phyloP scores from a whole-genome alignment of 2,797 vertebrate genomes.

The Muscicapa comitata region DNA sequence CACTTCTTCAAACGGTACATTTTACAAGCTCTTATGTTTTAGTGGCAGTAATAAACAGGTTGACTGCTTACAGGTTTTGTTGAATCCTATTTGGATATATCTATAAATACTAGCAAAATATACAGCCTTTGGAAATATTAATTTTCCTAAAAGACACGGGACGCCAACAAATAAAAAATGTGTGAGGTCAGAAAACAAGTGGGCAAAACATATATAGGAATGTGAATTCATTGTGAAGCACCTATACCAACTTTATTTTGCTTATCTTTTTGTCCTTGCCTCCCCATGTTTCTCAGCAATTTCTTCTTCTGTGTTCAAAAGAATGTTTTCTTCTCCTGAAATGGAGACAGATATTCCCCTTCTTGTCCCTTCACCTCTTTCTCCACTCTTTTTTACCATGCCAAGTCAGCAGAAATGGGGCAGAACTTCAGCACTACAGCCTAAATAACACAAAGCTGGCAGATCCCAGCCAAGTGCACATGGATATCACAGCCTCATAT shows the following conservation, averaged over 20 bases:
- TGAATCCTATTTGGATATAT: not conserved
- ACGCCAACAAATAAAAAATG: not conserved
- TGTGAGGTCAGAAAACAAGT: slow-evolving; percentile 21
- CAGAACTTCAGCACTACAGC: not conserved
- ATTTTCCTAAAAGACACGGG: not conserved
- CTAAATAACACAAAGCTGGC: not conserved
- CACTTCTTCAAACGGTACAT: not conserved
- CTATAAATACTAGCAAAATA: not conserved
- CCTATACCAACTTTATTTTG: not conserved
- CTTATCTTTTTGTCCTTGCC: not conserved
- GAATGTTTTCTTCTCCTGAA: not conserved
- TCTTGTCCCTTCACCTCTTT: not conserved
- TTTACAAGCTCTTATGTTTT: not conserved
- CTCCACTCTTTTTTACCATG: not conserved
- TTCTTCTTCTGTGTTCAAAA: not conserved
- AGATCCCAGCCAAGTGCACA: not conserved
- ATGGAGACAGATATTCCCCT: not conserved
- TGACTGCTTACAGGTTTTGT: not conserved
- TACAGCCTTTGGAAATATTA: not conserved
- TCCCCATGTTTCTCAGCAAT: not conserved
- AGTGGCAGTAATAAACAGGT: not conserved
- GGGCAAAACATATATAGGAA: not conserved
- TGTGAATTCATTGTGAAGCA: not conserved
- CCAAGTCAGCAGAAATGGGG: not conserved
- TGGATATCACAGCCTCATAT: not conserved